Base-by-base conservation (phyloP, 2,113 vertebrate species). In the Malurus melanocephalus region DNA sequence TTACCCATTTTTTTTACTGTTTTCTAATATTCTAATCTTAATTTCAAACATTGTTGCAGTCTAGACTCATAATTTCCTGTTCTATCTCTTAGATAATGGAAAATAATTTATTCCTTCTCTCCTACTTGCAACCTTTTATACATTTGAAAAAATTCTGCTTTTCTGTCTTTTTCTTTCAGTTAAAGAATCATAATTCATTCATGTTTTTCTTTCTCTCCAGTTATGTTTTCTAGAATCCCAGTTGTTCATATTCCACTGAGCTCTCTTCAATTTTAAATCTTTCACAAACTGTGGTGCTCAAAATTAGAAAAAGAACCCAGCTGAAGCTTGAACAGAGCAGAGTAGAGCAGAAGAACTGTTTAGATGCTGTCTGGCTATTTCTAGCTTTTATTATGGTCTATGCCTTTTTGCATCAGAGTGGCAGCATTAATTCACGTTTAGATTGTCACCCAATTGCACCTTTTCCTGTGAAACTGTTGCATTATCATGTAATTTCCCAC, bases 281-380 rank as follows among this genome's bases (percentile, higher is more conserved):
- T 91, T 88, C 68, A 83, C 40, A 78, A 94, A 80, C 86, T 88
- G 45, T 35, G 24, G 57, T 92, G 69, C 16, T 76, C 80, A 74
- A 88, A 89, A 94, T 78, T 93, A 86, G 38, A 75, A 88, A 85
- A 72, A 72, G 77, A 84, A 94, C 75, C 86, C 83, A 86, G 53
- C 86, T 86, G 77, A 86, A 90, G 24, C 45, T 83, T 90, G 78
- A 88, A 86, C n/a, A 89, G 68, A 84, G 65, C 56, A 56, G 52
- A 68, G 22, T 20, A 76, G 46, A 93, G 64, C 35, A 80, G 46
- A 77, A 33, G 23, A 80, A 60, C 67, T 75, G 57, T 86, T 93
- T 77, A 42, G 51, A 72, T 65, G 6, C 65, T 83, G 24, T 74
- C 35, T 60, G 27, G 33, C 40, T 87, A 5, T 86, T 93, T 83